These are phyloP conservation scores for Orchesellides sinensis DNA, from an alignment of 2,888 invertebrate species.

Conservation along the genomic window DNA sequence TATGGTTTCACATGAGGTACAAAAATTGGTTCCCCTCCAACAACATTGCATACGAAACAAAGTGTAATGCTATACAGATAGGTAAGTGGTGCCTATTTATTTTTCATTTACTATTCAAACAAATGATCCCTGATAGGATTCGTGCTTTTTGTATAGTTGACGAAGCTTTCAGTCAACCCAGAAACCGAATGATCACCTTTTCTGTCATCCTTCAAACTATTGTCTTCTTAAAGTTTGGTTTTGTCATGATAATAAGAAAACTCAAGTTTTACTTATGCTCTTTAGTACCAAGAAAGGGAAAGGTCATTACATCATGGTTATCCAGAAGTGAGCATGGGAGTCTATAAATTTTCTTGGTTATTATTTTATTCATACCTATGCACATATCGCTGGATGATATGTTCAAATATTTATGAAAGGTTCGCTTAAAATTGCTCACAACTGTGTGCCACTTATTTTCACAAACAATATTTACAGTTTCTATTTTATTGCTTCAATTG, in stretches of 20 bases:
- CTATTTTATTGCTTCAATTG: too few species aligned
- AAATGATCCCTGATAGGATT: conserved; percentile 9
- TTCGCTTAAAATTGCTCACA: background rate
- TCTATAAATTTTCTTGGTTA: too few species aligned
- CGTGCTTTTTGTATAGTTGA: conserved; percentile 19
- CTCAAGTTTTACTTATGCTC: background rate
- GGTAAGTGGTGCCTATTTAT: conserved; percentile 21
- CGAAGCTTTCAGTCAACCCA: background rate
- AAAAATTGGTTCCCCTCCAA: background rate
- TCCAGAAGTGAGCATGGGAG: too few species aligned
- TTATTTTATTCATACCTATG: too few species aligned
- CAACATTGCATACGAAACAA: background rate
- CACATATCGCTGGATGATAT: background rate
- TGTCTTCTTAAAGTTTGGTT: conserved; percentile 13
- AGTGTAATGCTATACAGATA: background rate
- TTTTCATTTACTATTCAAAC: conserved; percentile 30
- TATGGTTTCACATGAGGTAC: conserved; percentile 4
- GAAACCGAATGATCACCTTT: conserved; percentile 13
- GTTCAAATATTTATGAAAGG: background rate
- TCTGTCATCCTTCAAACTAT: conserved; percentile 23
- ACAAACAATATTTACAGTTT: too few species aligned
- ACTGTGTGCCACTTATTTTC: too few species aligned
- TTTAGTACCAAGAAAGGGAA: background rate
- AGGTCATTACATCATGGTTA: background rate
- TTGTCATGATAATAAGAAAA: conserved; percentile 15